Base-by-base conservation (phyloP, 1,140 invertebrate species). In the Glomeris maerens region DNA sequence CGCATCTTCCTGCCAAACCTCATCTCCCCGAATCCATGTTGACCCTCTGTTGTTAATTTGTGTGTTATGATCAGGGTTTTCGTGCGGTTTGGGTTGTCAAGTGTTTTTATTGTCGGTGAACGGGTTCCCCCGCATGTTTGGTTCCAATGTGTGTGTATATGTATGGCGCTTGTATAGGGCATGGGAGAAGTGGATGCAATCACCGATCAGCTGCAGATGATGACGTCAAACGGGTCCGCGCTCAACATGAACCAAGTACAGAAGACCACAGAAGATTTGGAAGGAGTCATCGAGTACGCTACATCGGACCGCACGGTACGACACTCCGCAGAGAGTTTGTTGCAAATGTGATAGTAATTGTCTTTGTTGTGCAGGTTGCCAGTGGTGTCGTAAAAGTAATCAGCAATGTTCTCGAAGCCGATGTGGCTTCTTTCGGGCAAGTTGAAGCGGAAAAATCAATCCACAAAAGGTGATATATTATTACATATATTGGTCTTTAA, bases 381-480 rank as follows among this genome's bases (percentile, higher is more conserved):
- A 55, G 55, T 5, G 59, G 52, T 22, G 58, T 66, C 58, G 40
- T 67, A 2, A 52, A 52, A n/a, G 56, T 62, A 0, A 46, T 67
- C 3, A 66, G 65, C 50, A 65, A 65, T 45, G 59, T 67, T 53
- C 49, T 67, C 50, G 60, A 58, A 17, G 59, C 63, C 10, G 60
- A 66, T 45, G 62, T 58, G 21, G 50, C 49, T 1, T 52, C 63
- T 3, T 45, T 66, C 20, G 55, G 58, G 21, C n/a, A n/a, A n/a
- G 27, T 50, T 1, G 55, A 40, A 14, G 59, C 58, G 21, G 44
- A 41, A 5, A 59, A 62, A 51, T 55, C 58, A 1, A 57, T 54
- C 2, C 26, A 47, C 3, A 23, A 51, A n/a, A n/a, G n/a, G n/a
- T n/a, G n/a, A n/a, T n/a, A n/a, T n/a, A n/a, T n/a, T n/a, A n/a